Conservation (phyloP, 1,140 invertebrate species). For the honey bee (Apis mellifera) region Amel_HAv3.1 CM009931.2:26188001-26188500, state of each 20-base stretch:
- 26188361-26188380: conserved; percentile 99
- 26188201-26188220: conserved; percentile 99
- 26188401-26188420: conserved; percentile 96
- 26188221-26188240: conserved; percentile 98
- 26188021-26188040: conserved; percentile 97
- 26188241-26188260: conserved; percentile 97
- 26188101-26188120: conserved; percentile 98
- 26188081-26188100: conserved; percentile 99
- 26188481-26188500: conserved; percentile 91
- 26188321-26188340: conserved; percentile 98
- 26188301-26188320: conserved; percentile 98
- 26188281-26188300: conserved; percentile 99
- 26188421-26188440: conserved; percentile 97
- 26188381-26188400: conserved; percentile 96
- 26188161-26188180: conserved; percentile 99
- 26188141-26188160: conserved; percentile 98
- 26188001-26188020: conserved; percentile 96
- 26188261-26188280: conserved; percentile 97
- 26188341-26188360: conserved; percentile 97
- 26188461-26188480: conserved; percentile 98
- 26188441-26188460: conserved; percentile 95
- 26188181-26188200: conserved; percentile 99
- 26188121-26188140: conserved; percentile 98
- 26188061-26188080: conserved; percentile 95
- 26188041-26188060: conserved; percentile 99